phyloP scores from a whole-genome alignment of 92 coral and sea anemone species.

The Actinernus sp. region DNA sequence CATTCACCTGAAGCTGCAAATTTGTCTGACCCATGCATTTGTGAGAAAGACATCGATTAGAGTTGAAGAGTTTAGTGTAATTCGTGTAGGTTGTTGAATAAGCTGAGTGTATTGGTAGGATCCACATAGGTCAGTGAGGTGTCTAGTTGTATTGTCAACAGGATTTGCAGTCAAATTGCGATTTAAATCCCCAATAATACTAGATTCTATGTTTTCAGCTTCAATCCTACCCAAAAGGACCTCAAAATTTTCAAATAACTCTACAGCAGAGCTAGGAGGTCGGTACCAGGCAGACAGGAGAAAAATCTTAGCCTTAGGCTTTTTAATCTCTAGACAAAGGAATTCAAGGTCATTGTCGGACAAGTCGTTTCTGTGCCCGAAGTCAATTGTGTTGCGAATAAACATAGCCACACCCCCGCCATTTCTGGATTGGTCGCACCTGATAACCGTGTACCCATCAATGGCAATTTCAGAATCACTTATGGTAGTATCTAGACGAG shows the following conservation, averaged over 20 bases:
- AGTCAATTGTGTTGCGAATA: conserved; percentile 5
- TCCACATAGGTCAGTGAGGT: conserved; percentile 31
- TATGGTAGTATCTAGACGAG: conserved; percentile 54
- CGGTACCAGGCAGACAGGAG: conserved; percentile 1
- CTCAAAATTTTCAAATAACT: not conserved
- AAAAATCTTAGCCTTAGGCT: not conserved
- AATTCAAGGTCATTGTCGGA: not conserved
- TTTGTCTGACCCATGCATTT: conserved; percentile 21
- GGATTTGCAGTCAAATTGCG: conserved; percentile 24
- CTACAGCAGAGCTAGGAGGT: not conserved
- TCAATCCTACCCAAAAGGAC: too few species aligned
- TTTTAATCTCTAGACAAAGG: conserved; percentile 5
- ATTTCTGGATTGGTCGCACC: conserved; percentile 24
- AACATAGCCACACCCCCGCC: conserved; percentile 16
- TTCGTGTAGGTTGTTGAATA: conserved; percentile 25
- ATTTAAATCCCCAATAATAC: conserved; percentile 33
- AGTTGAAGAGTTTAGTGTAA: conserved; percentile 16
- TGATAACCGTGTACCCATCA: conserved; percentile 35
- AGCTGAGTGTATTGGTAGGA: conserved; percentile 28
- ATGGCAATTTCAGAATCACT: conserved; percentile 43
- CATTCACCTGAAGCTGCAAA: conserved; percentile 18
- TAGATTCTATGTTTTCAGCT: conserved; percentile 42
- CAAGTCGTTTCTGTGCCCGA: not conserved
- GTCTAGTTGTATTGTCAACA: conserved; percentile 26
- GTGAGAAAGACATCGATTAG: conserved; percentile 38